phyloP scores from a whole-genome alignment of 2,888 invertebrate genomes.

The Stomorhina lunata region DNA sequence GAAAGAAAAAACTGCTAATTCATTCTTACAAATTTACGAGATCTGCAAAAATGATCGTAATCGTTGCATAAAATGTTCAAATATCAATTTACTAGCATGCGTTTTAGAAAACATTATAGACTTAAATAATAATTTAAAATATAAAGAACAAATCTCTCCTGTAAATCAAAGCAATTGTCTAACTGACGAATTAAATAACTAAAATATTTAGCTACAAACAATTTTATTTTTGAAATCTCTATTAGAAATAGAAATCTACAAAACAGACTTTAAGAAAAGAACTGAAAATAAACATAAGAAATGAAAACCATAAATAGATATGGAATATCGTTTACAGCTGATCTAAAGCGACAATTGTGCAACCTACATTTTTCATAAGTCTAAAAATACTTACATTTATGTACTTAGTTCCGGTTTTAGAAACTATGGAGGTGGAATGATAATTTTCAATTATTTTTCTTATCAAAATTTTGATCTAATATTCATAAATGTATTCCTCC shows the following conservation, averaged over 20 bases:
- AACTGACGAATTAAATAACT: constrained; percentile 57
- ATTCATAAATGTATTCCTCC: no score
- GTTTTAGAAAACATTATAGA: constrained; percentile 33
- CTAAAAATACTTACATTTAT: no score
- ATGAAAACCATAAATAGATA: not conserved
- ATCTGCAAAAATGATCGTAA: not conserved
- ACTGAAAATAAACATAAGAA: constrained; percentile 17
- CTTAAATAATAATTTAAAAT: constrained; percentile 36
- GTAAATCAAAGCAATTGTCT: constrained; percentile 61
- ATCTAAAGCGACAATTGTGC: not conserved
- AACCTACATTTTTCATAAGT: no score
- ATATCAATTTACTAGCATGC: constrained; percentile 56
- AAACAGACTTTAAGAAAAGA: not conserved
- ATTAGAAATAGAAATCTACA: constrained; percentile 1
- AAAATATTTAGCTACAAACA: not conserved
- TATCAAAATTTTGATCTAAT: no score
- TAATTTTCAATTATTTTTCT: no score
- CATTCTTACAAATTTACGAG: constrained; percentile 33
- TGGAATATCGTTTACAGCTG: not conserved
- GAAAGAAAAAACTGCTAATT: not conserved
- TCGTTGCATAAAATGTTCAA: constrained; percentile 36
- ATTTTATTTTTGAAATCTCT: constrained; percentile 45
- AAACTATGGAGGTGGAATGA: no score
- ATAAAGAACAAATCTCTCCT: constrained; percentile 42
- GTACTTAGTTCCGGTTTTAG: no score